Conservation (phyloP, 2,113 vertebrate species). For the Epinephelus moara region DNA sequence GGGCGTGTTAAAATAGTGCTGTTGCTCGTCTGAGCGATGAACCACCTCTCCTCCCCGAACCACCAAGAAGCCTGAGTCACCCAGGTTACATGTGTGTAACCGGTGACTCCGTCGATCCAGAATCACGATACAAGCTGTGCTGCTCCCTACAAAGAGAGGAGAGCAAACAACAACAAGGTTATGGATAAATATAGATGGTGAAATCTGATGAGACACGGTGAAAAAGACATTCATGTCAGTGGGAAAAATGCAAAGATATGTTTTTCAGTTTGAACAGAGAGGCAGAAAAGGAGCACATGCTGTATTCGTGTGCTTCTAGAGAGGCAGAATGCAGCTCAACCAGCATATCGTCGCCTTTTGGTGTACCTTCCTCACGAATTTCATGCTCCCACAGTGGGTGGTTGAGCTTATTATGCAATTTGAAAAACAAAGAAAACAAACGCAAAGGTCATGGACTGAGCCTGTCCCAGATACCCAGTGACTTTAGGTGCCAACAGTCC, state of each 20-base stretch:
- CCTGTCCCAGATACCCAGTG: constrained; percentile 14
- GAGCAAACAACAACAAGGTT: neutral
- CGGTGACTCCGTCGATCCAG: constrained; percentile 94
- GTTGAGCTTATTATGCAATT: neutral
- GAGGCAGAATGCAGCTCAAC: neutral
- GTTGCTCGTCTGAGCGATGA: constrained; percentile 97
- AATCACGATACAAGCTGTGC: constrained; percentile 94
- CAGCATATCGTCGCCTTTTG: neutral
- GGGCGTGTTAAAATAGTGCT: constrained; percentile 95
- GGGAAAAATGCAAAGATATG: neutral
- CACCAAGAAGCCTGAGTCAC: constrained; percentile 97
- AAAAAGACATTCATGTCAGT: neutral
- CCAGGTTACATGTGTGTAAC: constrained; percentile 96
- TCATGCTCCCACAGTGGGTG: neutral
- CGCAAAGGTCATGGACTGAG: neutral
- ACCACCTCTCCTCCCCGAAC: constrained; percentile 97
- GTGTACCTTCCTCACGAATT: neutral
- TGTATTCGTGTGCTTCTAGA: neutral
- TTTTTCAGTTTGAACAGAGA: neutral
- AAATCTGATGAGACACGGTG: neutral
- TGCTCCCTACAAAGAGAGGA: constrained; percentile 88
- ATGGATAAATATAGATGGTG: neutral
- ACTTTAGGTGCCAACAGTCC: neutral
- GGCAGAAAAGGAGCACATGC: neutral
- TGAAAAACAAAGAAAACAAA: neutral